Evolutionary conservation across 2,888 invertebrate species (phyloP).

Genomic region (Ectropis crepuscularia): DNA sequence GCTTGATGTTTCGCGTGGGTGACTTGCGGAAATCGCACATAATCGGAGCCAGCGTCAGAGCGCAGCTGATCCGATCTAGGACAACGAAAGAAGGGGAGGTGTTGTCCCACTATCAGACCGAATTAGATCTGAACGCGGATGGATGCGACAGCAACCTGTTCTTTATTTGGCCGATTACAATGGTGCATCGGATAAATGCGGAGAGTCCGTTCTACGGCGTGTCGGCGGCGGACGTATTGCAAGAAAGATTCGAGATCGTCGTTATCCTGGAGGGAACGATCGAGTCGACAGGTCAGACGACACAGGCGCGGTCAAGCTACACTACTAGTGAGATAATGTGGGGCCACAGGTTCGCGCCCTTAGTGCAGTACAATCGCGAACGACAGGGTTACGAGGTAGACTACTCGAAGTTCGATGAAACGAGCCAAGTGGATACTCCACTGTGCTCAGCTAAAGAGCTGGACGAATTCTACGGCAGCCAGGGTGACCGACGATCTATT

Average conservation of each 20-base stretch:
- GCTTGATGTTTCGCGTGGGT: slow-evolving; percentile 94
- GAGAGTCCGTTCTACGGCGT: slow-evolving; percentile 93
- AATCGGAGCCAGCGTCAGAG: slow-evolving; percentile 94
- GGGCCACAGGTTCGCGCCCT: slow-evolving; percentile 91
- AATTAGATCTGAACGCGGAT: slow-evolving; percentile 88
- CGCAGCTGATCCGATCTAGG: slow-evolving; percentile 92
- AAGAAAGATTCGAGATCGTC: slow-evolving; percentile 92
- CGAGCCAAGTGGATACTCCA: slow-evolving; percentile 91
- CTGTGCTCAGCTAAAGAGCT: slow-evolving; percentile 89
- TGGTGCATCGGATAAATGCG: slow-evolving; percentile 93
- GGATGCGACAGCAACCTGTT: slow-evolving; percentile 93
- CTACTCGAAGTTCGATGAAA: slow-evolving; percentile 92
- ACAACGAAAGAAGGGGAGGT: slow-evolving; percentile 95
- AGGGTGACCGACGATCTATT: slow-evolving; percentile 82
- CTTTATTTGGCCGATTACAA: slow-evolving; percentile 97
- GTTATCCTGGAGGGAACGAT: slow-evolving; percentile 93
- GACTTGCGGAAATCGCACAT: slow-evolving; percentile 96
- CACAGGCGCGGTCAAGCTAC: slow-evolving; percentile 91
- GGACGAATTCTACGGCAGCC: slow-evolving; percentile 86
- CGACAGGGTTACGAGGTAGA: slow-evolving; percentile 91
- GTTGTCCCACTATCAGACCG: slow-evolving; percentile 92
- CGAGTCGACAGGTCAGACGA: slow-evolving; percentile 91
- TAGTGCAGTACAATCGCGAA: slow-evolving; percentile 90
- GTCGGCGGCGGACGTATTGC: slow-evolving; percentile 92
- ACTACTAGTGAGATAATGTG: slow-evolving; percentile 91